Evolutionary conservation across 2,888 invertebrate genomes (phyloP), one percentile per base, ranked within the genome.

Genomic region (Drosophila dives): DNA sequence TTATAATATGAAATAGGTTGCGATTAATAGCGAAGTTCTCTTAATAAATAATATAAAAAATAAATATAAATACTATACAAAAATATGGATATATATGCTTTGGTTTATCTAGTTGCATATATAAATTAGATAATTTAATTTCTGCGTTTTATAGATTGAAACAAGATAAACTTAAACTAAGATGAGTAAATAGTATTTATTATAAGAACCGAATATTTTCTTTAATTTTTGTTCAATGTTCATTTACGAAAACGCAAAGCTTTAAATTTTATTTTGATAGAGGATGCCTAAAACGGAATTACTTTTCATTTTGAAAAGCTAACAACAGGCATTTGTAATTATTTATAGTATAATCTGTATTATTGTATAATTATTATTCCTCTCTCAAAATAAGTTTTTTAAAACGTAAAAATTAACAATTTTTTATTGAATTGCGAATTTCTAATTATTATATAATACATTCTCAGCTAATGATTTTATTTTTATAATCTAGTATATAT

Each of bases 361-460:
- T 42, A 42, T 20, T 20, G 2, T 11, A 11, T 11, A 42, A 1
- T 3, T 20, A 42, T 42, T 2, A 11, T 11, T 20, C 20, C 12
- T 6, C 20, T 42, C 20, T 20, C 3, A 42, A 20, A 6, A n/a
- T n/a, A 2, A 2, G 4, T 10, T 40, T n/a, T 6, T 36, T 38
- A 10, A 17, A 17, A n/a, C 0, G 10, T 38, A 1, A n/a, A 40
- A 40, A n/a, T 10, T 10, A 0, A 17, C 3, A 6, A 0, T 3
- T 12, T 42, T 20, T 12, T 11, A 11, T 3, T 12, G 6, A 42
- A 12, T 42, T 20, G 11, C 6, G 20, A 42, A 12, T 12, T 20
- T 1, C 3, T 6, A 1, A 20, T 20, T 1, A 20, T 17, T 38
- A 17, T 17, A 38, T 8, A 17, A 7, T 17, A 29, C 29, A 8